Base-by-base conservation (phyloP, 2,113 vertebrate species). In the Takifugu bimaculatus region DNA sequence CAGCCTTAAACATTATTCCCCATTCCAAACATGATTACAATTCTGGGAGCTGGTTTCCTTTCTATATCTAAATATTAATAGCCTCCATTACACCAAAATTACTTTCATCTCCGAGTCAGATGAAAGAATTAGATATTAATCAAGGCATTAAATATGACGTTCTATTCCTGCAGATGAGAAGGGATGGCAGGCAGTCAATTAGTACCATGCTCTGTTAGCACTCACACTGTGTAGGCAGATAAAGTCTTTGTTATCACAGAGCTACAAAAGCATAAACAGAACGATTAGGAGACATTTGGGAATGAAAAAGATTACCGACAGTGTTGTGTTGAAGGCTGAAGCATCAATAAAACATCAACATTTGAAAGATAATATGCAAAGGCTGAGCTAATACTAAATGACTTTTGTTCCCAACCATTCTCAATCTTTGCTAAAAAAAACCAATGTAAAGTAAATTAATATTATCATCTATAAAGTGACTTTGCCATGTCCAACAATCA, bases 41-140 rank as follows among this genome's bases (percentile, higher is more conserved):
- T 85, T 79, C 65, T 78, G 70, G 50, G 62, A 52, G 82, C 80
- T 76, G 74, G 71, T 82, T 83, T 86, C 81, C 76, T 72, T 79
- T 83, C 65, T 72, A 70, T 84, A 74, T 82, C 78, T 74, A 80
- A 88, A 89, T 89, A 90, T 87, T 90, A 90, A 91, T 90, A 88
- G 87, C 85, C 76, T 82, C 88, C 81, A 87, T 89, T 90, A 88
- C 82, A 82, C 2, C 60, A 82, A 85, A 87, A 90, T 88, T 63
- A 85, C 87, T 88, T 88, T 90, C 79, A 84, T 85, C 81, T 86
- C 78, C 49, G 64, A 80, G 79, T 87, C 75, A 74, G 75, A 73
- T 77, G 79, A 75, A 84, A 71, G 81, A 69, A 86, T 88, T 86
- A 86, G 82, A 85, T 86, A 86, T 87, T 85, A 90, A 89, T 90